Conservation (phyloP, 2,797 vertebrate genomes). For the Ceyx erithaca region DNA sequence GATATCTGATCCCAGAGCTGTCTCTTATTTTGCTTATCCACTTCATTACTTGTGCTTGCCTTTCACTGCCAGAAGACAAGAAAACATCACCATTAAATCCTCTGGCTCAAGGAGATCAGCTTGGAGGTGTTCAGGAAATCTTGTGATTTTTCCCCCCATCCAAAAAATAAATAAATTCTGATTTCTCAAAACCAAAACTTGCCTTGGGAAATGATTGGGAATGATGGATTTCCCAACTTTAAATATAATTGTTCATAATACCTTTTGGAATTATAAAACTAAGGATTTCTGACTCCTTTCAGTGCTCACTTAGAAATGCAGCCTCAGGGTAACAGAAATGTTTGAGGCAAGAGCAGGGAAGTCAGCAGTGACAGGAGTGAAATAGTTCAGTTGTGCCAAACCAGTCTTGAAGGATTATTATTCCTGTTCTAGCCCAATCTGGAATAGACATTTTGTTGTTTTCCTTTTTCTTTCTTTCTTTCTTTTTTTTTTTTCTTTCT, state of each 20-base stretch:
- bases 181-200: conserved; percentile 21
- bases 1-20: not conserved
- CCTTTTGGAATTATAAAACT: conserved; percentile 47
- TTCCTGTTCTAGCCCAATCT: not conserved
- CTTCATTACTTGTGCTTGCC: not conserved
- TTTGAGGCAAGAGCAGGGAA: conserved; percentile 24
- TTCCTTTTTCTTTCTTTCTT: not conserved
- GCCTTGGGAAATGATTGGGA: not conserved
- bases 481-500: fast-evolving
- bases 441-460: conserved; percentile 36
- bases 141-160: not conserved
- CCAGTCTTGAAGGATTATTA: conserved; percentile 45
- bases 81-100: conserved; percentile 1
- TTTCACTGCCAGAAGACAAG: conserved; percentile 4
- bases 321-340: conserved; percentile 18
- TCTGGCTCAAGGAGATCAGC: not conserved
- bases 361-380: conserved; percentile 12
- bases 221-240: conserved; percentile 42
- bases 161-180: not conserved
- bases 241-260: conserved; percentile 16
- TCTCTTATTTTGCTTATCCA: conserved; percentile 20
- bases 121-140: not conserved
- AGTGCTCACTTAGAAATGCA: conserved; percentile 44
- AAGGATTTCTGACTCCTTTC: conserved; percentile 41
- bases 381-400: conserved; percentile 24